phyloP scores from a whole-genome alignment of 2,113 vertebrate species.

The Spilogale gracilis region DNA sequence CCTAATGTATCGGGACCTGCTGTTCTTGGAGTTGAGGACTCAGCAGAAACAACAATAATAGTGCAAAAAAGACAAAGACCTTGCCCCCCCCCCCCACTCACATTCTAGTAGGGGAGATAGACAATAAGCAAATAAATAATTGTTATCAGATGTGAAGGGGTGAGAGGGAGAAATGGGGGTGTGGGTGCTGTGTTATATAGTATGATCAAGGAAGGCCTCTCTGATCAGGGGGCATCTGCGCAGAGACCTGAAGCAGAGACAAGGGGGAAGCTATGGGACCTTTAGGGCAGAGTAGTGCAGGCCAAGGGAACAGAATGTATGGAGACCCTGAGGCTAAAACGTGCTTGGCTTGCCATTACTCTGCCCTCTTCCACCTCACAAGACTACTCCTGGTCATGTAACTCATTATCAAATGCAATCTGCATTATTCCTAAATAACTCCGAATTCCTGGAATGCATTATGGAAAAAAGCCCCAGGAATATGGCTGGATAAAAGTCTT shows the following conservation, averaged over 20 bases:
- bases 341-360: background rate
- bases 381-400: background rate
- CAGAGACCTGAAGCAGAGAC: background rate
- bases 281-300: accelerated
- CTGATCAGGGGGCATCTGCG: background rate
- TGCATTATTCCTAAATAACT: background rate
- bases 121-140: background rate
- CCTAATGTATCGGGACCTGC: background rate
- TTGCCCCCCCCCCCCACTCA: background rate
- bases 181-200: accelerated
- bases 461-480: background rate
- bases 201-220: background rate
- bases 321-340: background rate
- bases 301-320: background rate
- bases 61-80: background rate
- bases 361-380: background rate
- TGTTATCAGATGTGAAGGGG: accelerated
- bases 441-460: background rate
- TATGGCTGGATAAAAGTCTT: background rate
- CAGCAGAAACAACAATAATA: background rate
- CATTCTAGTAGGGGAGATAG: background rate
- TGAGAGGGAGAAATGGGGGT: no score
- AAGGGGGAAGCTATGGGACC: background rate
- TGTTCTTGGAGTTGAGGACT: background rate
- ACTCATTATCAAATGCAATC: background rate